Conservation (phyloP, 1,140 invertebrate genomes). For the Leptopilina boulardi region DNA sequence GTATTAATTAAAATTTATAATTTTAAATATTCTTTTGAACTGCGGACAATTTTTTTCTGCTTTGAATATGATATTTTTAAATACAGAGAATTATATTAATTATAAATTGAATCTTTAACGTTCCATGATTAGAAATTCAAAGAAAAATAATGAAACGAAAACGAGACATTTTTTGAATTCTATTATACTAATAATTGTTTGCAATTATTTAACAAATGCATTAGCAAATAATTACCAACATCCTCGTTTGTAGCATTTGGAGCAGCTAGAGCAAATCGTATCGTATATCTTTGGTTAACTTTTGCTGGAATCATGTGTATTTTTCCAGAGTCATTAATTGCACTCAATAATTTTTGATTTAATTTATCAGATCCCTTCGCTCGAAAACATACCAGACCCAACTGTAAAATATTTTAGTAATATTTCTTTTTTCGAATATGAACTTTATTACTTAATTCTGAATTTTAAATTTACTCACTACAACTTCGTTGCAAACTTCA, state of each 20-base stretch:
- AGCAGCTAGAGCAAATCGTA: constrained; percentile 96
- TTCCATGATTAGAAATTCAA: no score
- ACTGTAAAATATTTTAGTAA: constrained; percentile 75
- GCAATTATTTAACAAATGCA: constrained; percentile 6
- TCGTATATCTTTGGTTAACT: constrained; percentile 93
- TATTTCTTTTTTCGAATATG: not conserved
- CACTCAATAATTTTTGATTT: constrained; percentile 95
- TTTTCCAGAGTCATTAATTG: constrained; percentile 96
- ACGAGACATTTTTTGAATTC: no score
- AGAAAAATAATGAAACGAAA: no score
- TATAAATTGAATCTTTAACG: no score
- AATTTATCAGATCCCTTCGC: constrained; percentile 90
- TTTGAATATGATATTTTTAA: no score
- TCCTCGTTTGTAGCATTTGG: constrained; percentile 93
- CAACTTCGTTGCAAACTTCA: constrained; percentile 96
- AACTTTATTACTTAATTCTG: constrained; percentile 4
- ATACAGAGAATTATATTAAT: no score
- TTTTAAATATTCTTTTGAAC: no score
- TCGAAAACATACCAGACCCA: constrained; percentile 90
- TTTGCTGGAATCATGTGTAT: constrained; percentile 98
- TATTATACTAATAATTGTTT: no score
- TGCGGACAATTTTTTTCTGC: no score
- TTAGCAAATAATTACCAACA: constrained; percentile 80
- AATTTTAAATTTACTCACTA: constrained; percentile 80
- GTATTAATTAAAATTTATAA: no score